A percentile compares a stretch with the other conserved stretches of the same genome.
These are phyloP conservation scores for Drosophila aff. DNA, from an alignment of 1,140 invertebrate genomes.

Conservation along the genomic window DNA sequence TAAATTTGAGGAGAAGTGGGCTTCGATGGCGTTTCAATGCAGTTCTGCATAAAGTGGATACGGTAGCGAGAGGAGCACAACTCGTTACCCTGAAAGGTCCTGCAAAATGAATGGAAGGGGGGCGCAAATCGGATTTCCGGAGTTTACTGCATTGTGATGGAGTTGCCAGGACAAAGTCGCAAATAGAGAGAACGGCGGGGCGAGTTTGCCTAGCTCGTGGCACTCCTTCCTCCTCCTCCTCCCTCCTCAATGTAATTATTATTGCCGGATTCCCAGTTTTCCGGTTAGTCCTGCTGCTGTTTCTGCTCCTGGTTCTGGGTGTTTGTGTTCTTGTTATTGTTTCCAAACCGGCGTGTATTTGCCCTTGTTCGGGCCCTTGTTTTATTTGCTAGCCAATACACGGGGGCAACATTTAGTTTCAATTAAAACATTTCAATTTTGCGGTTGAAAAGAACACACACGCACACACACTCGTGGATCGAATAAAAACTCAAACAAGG, in stretches of 20 bases:
- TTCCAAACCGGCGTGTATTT: constrained; percentile 36
- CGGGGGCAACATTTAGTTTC: constrained; percentile 77
- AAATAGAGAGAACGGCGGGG: constrained; percentile 15
- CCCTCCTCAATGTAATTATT: constrained; percentile 43
- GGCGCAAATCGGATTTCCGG: constrained; percentile 49
- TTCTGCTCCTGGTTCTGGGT: constrained; percentile 13
- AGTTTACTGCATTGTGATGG: constrained; percentile 51
- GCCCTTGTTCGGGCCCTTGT: constrained; percentile 47
- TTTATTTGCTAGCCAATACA: constrained; percentile 74
- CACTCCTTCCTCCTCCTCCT: not conserved
- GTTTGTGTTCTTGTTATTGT: constrained; percentile 46
- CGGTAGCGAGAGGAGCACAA: constrained; percentile 3
- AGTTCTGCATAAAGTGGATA: constrained; percentile 24
- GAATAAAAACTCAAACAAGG: constrained; percentile 42
- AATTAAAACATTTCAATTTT: constrained; percentile 80
- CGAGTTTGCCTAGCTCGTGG: constrained; percentile 6
- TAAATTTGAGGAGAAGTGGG: constrained; percentile 13
- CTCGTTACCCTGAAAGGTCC: constrained; percentile 9
- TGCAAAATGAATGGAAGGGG: constrained; percentile 15
- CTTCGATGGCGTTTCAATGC: constrained; percentile 27
- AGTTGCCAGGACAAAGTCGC: constrained; percentile 41
- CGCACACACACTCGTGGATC: constrained; percentile 21
- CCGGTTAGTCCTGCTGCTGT: constrained; percentile 23
- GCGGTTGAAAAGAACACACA: constrained; percentile 56
- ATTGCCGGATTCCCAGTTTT: constrained; percentile 43